These are phyloP conservation scores for Melanotus villosus DNA, from an alignment of 2,888 invertebrate genomes.

Conservation along the genomic window DNA sequence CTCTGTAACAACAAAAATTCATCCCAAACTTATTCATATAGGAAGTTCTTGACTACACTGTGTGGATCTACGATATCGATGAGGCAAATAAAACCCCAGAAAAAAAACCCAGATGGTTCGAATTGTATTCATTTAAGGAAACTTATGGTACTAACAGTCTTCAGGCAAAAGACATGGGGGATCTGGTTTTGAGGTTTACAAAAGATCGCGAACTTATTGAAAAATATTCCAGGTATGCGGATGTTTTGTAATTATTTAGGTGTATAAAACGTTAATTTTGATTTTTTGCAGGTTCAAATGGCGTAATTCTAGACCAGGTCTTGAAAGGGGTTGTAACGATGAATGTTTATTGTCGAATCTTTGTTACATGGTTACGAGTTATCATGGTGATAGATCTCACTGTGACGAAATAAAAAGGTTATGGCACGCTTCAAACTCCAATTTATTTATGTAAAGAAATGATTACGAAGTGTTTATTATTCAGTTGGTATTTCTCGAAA, in stretches of 20 bases:
- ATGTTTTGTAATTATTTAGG: neutral
- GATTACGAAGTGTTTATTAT: too few species aligned
- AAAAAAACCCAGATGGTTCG: constrained; percentile 78
- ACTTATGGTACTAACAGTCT: constrained; percentile 70
- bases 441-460: too few species aligned
- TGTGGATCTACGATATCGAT: constrained; percentile 82
- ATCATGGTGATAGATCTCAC: constrained; percentile 66
- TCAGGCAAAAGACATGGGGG: constrained; percentile 65
- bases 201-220: too few species aligned
- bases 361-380: constrained; percentile 71
- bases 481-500: too few species aligned
- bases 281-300: too few species aligned
- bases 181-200: constrained; percentile 53
- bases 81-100: constrained; percentile 76
- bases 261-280: too few species aligned
- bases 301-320: constrained; percentile 39
- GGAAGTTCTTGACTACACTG: constrained; percentile 77
- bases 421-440: too few species aligned
- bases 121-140: constrained; percentile 80
- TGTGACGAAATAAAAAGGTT: constrained; percentile 53
- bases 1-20: too few species aligned
- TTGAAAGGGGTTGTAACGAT: constrained; percentile 46
- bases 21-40: too few species aligned
- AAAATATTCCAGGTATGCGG: too few species aligned
- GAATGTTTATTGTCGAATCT: constrained; percentile 56